Evolutionary conservation across 2,113 vertebrate species (phyloP), one percentile per base, ranked within the genome.

Genomic region (Siniperca knerii): DNA sequence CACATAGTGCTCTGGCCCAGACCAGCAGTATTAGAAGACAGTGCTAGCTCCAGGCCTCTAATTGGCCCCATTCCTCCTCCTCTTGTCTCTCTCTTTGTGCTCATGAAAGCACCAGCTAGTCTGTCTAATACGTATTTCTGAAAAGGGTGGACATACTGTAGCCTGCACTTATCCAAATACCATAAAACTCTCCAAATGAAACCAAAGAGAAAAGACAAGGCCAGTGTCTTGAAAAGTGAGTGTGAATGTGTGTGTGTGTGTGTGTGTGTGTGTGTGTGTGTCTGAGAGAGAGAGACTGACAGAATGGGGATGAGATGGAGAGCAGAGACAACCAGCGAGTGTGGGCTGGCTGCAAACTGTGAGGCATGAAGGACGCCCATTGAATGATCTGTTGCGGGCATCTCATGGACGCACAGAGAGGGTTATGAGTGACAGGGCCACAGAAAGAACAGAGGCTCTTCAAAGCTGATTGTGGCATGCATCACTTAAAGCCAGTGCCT

Each of bases 21-120:
- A 86, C 79, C 87, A 81, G 71, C 79, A 80, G 77, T 58, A 89
- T 79, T 74, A 93, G 84, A 87, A 90, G 86, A 78, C 85, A 61
- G 44, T 74, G 68, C 44, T 83, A 84, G 89, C 92, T 94, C 67
- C 86, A 84, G 92, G 93, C 91, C 85, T 85, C 91, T 94, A 94
- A 94, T 95, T 93, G 92, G 93, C 93, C 90, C 86, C 82, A 84
- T 91, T 94, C 92, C 90, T 90, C 75, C 85, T 80, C 73, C 84
- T 92, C 88, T 92, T 89, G 88, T 88, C 87, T 88, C 70, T 79
- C 73, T 83, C 86, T 91, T 92, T 92, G 87, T 89, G 84, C 83
- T 89, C 81, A 79, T 90, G 77, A 93, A 91, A 84, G 90, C 77
- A 72, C 20, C 10, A 61, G 79, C 80, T 87, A 89, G 58, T 89